Evolutionary conservation across 2,797 vertebrate species (phyloP).

Genomic region (Coendou prehensilis): DNA sequence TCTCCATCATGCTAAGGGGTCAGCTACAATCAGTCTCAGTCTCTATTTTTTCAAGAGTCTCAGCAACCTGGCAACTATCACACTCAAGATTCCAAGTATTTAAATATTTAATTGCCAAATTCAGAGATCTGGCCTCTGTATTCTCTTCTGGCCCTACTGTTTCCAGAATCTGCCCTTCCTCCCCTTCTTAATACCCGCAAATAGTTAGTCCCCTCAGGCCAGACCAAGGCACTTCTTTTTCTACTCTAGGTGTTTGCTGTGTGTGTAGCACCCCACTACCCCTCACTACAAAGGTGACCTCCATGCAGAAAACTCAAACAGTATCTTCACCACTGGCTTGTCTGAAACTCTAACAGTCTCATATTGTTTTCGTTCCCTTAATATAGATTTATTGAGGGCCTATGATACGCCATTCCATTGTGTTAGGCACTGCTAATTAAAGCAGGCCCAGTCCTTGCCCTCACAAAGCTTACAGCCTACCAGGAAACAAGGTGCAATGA

Average conservation of each 20-base stretch:
- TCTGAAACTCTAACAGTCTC: neutral
- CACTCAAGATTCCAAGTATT: neutral
- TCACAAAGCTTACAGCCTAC: neutral
- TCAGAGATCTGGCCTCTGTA: neutral
- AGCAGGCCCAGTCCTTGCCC: neutral
- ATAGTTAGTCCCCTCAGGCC: neutral
- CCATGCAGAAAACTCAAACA: neutral
- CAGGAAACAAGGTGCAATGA: neutral
- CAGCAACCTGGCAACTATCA: neutral
- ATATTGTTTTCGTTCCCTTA: neutral
- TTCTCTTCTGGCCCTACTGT: neutral
- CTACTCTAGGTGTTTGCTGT: neutral
- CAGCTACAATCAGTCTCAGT: neutral
- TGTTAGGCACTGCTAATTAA: neutral
- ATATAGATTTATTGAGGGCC: neutral
- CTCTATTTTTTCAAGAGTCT: constrained; percentile 26
- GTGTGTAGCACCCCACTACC: no score
- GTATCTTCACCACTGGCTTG: neutral
- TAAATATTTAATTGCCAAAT: neutral
- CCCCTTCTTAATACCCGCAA: neutral
- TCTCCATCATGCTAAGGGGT: neutral
- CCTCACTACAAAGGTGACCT: neutral
- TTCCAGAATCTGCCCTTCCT: neutral
- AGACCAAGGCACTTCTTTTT: neutral
- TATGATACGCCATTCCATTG: neutral